Percentiles rank a stretch among this genome's conserved stretches.
Evolutionary conservation across 2,113 vertebrate species (phyloP).

Genomic region (Phoenicopterus ruber): DNA sequence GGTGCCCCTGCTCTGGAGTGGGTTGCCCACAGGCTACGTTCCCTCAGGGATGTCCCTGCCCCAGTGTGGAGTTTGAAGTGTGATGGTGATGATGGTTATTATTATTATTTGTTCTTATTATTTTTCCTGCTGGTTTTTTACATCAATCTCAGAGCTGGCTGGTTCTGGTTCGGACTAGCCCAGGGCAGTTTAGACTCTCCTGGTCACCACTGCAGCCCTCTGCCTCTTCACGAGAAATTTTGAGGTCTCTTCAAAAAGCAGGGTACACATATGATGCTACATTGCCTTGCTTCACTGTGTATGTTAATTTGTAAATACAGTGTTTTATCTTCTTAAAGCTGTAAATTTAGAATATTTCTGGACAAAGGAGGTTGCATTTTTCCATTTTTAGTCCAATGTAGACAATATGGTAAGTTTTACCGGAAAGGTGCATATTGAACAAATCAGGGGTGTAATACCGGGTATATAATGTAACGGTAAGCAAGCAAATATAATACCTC

Average conservation of each 20-base stretch:
- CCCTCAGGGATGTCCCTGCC: not conserved
- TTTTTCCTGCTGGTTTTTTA: not conserved
- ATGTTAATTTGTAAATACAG: not conserved
- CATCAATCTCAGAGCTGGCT: not conserved
- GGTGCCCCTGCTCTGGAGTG: rapidly evolving
- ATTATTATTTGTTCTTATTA: not conserved
- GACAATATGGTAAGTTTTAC: not conserved
- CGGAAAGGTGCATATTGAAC: not conserved
- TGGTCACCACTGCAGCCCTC: not conserved
- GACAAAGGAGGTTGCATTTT: not conserved
- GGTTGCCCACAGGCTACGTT: not conserved
- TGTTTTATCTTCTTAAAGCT: not conserved
- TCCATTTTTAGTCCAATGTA: not conserved
- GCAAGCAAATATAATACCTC: not conserved
- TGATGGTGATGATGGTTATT: not conserved
- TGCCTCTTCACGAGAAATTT: not conserved
- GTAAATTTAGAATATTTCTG: not conserved
- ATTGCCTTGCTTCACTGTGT: not conserved
- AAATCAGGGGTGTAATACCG: not conserved
- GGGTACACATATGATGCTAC: not conserved
- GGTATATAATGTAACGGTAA: not conserved
- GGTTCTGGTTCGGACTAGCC: not conserved
- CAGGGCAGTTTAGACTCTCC: not conserved
- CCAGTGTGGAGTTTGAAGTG: not conserved
- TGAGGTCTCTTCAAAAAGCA: not conserved